Base-by-base conservation (phyloP, 2,797 vertebrate species). In the Pagetopsis macropterus region DNA sequence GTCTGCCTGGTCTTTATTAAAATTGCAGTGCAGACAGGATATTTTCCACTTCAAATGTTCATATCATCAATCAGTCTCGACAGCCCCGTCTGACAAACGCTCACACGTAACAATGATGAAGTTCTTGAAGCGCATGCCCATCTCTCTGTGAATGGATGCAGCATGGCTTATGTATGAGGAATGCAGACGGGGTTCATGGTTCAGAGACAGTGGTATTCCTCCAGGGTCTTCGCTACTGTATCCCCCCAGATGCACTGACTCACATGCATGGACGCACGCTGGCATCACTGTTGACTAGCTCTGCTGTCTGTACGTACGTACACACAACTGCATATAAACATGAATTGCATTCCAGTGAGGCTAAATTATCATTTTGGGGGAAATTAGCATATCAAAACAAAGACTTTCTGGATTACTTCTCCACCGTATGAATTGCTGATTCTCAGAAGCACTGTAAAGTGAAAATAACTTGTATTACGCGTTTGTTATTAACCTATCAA, bases 41-140 rank as follows among this genome's bases (percentile, higher is more conserved):
- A 90, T 93, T 93, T 90, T 88, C 87, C 46, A 17, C 90, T 91
- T 94, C 86, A 92, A 92, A 91, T 84, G 92, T 93, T 92, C 86
- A 91, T 91, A 65, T 65, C 91, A 76, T 90, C 87, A 80, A 86
- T 84, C 87, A 60, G 86, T 82, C 75, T 89, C 65, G 61, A 89
- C 85, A 85, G 83, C 77, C 31, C 57, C 21, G 21, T 73, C 80
- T 81, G 12, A 60, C 75, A 48, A 57, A 57, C 48, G 31, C 72
- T 81, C 46, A 27, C 44, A 57, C 54, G 44, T 70, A 75, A 85
- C 64, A 57, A 78, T 80, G 84, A 89, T 88, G 75, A 87, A 88
- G 77, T 79, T 84, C 56, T 57, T 63, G 27, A 71, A 79, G 75
- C 45, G 48, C 9, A 3, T 64, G 62, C 68, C 19, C 27, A 37